Evolutionary conservation across 2,888 invertebrate genomes (phyloP), one percentile per base, ranked within the genome.

Genomic region (Macrophya annulata): DNA sequence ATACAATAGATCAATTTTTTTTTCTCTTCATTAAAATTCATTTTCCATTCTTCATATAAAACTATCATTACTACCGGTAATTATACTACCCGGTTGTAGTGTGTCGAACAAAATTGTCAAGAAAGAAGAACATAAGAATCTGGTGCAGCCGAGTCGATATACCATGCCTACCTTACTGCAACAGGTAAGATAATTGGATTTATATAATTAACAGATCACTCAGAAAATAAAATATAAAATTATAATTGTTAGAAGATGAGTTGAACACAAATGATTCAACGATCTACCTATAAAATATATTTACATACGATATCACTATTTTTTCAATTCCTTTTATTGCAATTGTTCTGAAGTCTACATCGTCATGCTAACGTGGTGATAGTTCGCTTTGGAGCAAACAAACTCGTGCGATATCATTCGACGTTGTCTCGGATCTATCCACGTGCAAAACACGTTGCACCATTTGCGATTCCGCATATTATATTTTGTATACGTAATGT

Each of bases 101-200:
- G n/a, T 62, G 21, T 37, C 40, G 21, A 43, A 21, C 43, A 62
- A 59, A 62, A 59, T 77, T 77, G 48, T 40, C 62, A 81, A 62
- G 43, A 40, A 40, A 43, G 15, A 74, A 45, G 25, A 45, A 45
- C 8, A 74, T 10, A 17, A 51, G 77, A 77, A 17, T 77, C 55
- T 55, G 72, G 51, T 55, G 81, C 81, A 81, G 43, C 40, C 21
- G 15, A 21, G 71, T 62, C 81, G 81, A 62, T 51, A 48, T 31
- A 86, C 87, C 84, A 92, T 92, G 92, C 87, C 90, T 79, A 89
- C 90, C n/a, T 86, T 90, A 83, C 88, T 90, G 89, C 90, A 90
- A 90, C 90, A 92, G 91, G 92, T 92, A 89, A 91, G 59, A 81
- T 62, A 55, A 51, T 77, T 51, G 37, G 37, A 37, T 55, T 17